phyloP scores from a whole-genome alignment of 37 sponge, comb jelly and placozoan genomes.

The Oopsacas minuta region DNA sequence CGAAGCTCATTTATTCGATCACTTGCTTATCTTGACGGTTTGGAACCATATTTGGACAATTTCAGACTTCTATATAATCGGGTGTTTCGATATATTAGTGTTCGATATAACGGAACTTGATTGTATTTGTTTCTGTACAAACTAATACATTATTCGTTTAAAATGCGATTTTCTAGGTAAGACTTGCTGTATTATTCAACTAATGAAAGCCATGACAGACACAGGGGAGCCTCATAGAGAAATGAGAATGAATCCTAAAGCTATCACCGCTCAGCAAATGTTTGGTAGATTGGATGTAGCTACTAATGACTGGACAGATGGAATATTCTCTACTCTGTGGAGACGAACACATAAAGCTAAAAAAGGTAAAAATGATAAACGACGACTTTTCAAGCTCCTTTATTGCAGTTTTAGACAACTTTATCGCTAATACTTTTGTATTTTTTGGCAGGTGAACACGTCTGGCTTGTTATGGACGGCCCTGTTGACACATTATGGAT shows the following conservation, averaged over 20 bases:
- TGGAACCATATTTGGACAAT: too few species aligned
- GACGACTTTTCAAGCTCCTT: too few species aligned
- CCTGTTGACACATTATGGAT: constrained; percentile 99
- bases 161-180: constrained; percentile 9
- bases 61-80: too few species aligned
- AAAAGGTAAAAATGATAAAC: constrained; percentile 32
- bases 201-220: constrained; percentile 90
- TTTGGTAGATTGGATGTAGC: constrained; percentile 94
- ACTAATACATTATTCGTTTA: background rate
- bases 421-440: background rate
- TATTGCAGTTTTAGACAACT: background rate
- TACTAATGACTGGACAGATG: constrained; percentile 99
- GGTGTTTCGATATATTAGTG: too few species aligned
- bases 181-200: constrained; percentile 64
- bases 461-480: constrained; percentile 94
- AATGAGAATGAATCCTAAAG: constrained; percentile 99
- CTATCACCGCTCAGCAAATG: constrained; percentile 96
- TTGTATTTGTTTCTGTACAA: background rate
- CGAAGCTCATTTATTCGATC: too few species aligned
- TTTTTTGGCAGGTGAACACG: constrained; percentile 46
- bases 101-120: background rate
- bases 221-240: constrained; percentile 82
- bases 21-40: too few species aligned
- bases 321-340: constrained; percentile 94
- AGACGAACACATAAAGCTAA: constrained; percentile 81